Conservation (phyloP, 2,113 vertebrate species). For the Python bivittatus region DNA sequence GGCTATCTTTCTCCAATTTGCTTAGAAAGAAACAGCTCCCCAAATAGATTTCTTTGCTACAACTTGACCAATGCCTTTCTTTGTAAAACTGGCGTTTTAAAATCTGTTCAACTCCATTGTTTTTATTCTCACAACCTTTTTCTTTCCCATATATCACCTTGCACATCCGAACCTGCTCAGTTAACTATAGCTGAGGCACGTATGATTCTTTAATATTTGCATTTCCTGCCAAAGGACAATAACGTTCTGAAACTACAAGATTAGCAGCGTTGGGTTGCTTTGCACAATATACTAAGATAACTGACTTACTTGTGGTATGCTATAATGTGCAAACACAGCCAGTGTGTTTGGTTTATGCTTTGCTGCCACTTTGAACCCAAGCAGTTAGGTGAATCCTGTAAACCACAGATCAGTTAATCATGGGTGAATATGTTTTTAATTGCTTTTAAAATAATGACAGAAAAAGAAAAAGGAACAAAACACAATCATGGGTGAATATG, state of each 20-base stretch:
- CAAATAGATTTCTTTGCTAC: background rate
- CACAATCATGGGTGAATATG: too few species aligned
- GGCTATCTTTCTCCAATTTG: background rate
- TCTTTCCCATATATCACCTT: background rate
- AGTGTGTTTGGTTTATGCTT: too few species aligned
- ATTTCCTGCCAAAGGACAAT: background rate
- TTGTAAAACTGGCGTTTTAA: background rate
- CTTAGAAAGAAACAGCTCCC: background rate
- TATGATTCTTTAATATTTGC: background rate
- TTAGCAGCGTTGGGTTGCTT: background rate
- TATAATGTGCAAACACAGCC: background rate
- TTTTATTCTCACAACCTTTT: background rate
- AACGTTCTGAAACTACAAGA: background rate
- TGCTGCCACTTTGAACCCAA: too few species aligned
- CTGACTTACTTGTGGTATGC: background rate
- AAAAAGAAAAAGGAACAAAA: too few species aligned
- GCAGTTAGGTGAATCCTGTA: too few species aligned
- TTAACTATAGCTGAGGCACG: background rate
- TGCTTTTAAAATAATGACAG: too few species aligned
- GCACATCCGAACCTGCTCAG: background rate
- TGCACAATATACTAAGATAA: background rate
- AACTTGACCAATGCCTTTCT: background rate
- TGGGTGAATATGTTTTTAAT: too few species aligned
- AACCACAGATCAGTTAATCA: too few species aligned
- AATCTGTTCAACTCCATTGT: background rate